Base-by-base conservation (phyloP, 1,140 invertebrate species). In the Microplitis mediator region DNA sequence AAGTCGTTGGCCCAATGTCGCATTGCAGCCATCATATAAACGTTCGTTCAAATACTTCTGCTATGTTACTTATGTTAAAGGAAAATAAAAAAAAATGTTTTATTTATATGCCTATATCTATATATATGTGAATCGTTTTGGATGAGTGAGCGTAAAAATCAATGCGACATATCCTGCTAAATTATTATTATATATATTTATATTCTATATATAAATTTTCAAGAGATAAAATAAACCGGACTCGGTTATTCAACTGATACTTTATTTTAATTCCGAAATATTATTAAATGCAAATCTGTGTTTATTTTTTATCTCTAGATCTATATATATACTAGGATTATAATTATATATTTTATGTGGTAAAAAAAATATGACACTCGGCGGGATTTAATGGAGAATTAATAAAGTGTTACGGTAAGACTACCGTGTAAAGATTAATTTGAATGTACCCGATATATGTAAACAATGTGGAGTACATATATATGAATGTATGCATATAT, bases 161-260 rank as follows among this genome's bases (percentile, higher is more conserved):
- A 31, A 67, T 54, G 34, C 23, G 39, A 51, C 36, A n/a, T 35
- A 50, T 67, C 64, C 64, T 67, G 64, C 16, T 23, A 13, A 67
- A 67, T 9, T 67, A 31, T 64, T 13, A 50, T 36, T 23, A 56
- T 56, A 56, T 56, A 56, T 56, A 14, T 56, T 5, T 51, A 51
- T 51, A n/a, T 13, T 56, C n/a, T 14, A n/a, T 56, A 23, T 14
- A 56, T 56, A 23, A 14, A 23, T 56, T 5, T 64, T 23, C n/a
- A 13, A 23, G 50, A 64, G 62, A 34, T 16, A 50, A 67, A 50
- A 50, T 56, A 56, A 23, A 50, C 16, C 51, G 51, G 64, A 54
- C 52, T 54, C 64, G 64, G 64, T 67, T 67, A 54, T 67, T 67
- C 64, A 67, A 67, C 64, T 34, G 39, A 39, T 5, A 39, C 39